phyloP scores from a whole-genome alignment of 2,113 vertebrate species.

The Chrysochloris asiatica region DNA sequence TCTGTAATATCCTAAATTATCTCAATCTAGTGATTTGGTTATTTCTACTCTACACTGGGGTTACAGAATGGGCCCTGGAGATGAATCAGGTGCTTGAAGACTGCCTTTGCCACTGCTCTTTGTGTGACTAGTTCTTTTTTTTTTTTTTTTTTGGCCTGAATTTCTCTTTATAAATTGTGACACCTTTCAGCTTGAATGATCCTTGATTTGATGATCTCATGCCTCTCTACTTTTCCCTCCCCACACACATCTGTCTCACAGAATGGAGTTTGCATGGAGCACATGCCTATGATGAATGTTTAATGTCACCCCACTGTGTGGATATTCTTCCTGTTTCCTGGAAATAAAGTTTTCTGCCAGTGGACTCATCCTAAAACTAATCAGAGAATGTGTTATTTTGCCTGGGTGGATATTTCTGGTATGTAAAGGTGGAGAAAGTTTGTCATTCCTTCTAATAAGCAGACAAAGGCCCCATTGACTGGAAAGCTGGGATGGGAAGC shows the following conservation, averaged over 20 bases:
- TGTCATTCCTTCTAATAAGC: constrained; percentile 14
- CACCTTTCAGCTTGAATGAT: not conserved
- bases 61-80: not conserved
- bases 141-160: not conserved
- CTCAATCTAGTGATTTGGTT: not conserved
- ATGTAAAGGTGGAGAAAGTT: not conserved
- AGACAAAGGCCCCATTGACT: constrained; percentile 15
- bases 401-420: constrained; percentile 34
- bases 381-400: constrained; percentile 2
- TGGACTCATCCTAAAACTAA: not conserved
- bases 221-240: too few species aligned
- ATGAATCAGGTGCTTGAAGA: not conserved
- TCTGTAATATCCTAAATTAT: not conserved
- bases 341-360: constrained; percentile 27
- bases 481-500: not conserved
- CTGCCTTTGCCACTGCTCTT: not conserved
- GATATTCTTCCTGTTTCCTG: not conserved
- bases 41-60: not conserved
- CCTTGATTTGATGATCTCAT: not conserved
- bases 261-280: not conserved
- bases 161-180: not conserved
- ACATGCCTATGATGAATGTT: not conserved
- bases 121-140: not conserved
- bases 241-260: not conserved
- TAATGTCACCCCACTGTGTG: not conserved